A percentile compares a stretch with the other conserved stretches of the same genome.
These are phyloP conservation scores for Galaxias olidus DNA, from an alignment of 2,797 vertebrate species.

Conservation along the genomic window DNA sequence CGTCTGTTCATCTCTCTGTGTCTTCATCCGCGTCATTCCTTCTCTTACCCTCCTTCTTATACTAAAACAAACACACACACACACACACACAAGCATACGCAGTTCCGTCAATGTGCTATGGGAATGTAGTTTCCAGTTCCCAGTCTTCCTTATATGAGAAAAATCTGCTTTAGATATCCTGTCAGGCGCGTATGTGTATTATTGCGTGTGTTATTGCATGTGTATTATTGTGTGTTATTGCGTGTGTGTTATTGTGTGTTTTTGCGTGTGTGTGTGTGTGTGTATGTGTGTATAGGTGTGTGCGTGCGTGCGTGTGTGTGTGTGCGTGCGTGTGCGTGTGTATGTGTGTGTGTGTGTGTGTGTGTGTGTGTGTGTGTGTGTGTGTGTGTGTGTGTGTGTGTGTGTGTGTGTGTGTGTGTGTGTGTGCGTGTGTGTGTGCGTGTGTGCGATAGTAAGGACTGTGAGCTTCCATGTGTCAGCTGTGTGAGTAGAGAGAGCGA, in stretches of 20 bases:
- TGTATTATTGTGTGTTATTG: no score
- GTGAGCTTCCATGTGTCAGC: background rate
- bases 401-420: constrained; percentile 1
- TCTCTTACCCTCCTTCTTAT: no score
- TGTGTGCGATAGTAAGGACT: background rate
- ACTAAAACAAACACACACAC: no score
- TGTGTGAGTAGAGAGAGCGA: constrained; percentile 8
- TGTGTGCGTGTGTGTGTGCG: background rate
- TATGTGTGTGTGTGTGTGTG: background rate
- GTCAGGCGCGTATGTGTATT: no score
- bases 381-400: background rate
- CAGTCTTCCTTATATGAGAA: no score
- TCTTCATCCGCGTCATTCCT: no score
- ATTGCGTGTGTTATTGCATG: no score
- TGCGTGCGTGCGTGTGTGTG: background rate
- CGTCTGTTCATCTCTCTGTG: no score
- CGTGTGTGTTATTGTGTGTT: background rate
- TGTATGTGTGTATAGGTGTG: background rate
- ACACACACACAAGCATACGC: no score
- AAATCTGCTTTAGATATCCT: no score
- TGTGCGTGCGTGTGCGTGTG: background rate
- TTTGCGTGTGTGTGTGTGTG: background rate
- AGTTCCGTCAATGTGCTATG: no score
- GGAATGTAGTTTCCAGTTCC: no score
- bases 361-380: background rate